phyloP scores from a whole-genome alignment of 1,140 invertebrate genomes.

The Mya arenaria region DNA sequence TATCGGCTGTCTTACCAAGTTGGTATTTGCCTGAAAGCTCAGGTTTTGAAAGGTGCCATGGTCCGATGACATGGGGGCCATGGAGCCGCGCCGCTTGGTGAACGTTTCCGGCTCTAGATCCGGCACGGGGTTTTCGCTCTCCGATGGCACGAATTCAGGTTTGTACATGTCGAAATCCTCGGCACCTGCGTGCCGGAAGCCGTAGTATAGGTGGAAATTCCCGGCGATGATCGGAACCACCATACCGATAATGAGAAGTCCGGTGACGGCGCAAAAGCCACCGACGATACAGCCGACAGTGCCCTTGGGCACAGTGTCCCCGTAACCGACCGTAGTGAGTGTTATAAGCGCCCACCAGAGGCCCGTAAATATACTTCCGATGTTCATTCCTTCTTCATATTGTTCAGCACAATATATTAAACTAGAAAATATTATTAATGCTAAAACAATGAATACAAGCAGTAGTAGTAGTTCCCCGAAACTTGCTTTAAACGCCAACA shows the following conservation, averaged over 20 bases:
- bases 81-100: too few relatives aligned
- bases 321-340: constrained; percentile 98
- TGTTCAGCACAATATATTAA: constrained; percentile 44
- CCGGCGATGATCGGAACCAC: constrained; percentile 64
- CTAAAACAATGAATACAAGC: constrained; percentile 30
- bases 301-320: constrained; percentile 63
- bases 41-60: too few relatives aligned
- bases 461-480: constrained; percentile 45
- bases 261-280: constrained; percentile 95
- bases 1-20: too few relatives aligned
- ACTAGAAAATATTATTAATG: constrained; percentile 40
- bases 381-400: neutral
- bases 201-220: constrained; percentile 60
- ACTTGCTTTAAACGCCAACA: constrained; percentile 53
- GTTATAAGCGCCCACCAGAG: constrained; percentile 98
- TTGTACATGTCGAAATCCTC: constrained; percentile 38
- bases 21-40: too few relatives aligned
- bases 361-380: constrained; percentile 84
- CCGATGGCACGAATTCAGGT: constrained; percentile 43
- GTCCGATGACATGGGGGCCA: too few relatives aligned
- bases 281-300: constrained; percentile 94
- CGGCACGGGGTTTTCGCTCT: constrained; percentile 25
- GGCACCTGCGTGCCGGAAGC: constrained; percentile 39
- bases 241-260: constrained; percentile 97
- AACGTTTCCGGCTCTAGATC: neutral